phyloP scores from a whole-genome alignment of 2,797 vertebrate genomes.

The Coendou prehensilis region DNA sequence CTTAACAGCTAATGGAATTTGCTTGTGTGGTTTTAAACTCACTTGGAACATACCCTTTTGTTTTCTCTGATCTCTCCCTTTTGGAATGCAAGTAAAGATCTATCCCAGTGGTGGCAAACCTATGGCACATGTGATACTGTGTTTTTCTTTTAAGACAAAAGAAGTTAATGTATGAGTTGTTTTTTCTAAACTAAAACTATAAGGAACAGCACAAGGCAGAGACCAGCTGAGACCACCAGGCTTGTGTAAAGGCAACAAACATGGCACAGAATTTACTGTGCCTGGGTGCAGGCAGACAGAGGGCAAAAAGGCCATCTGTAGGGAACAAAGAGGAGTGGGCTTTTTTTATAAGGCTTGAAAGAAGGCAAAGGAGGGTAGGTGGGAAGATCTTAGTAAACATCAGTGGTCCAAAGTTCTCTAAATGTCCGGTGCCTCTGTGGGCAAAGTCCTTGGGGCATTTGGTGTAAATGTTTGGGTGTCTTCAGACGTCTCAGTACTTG shows the following conservation, averaged over 20 bases:
- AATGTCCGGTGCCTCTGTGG: not conserved
- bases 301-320: not conserved
- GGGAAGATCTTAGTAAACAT: not conserved
- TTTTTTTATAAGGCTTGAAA: not conserved
- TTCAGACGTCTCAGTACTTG: too few species aligned
- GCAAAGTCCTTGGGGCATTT: not conserved
- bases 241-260: not conserved
- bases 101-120: not conserved
- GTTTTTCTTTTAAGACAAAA: not conserved
- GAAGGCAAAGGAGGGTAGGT: not conserved
- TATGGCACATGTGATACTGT: not conserved
- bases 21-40: not conserved
- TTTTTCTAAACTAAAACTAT: not conserved
- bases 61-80: not conserved
- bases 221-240: not conserved
- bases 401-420: not conserved
- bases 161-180: not conserved
- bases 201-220: not conserved
- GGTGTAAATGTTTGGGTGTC: not conserved
- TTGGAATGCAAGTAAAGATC: not conserved
- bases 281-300: not conserved
- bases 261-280: not conserved
- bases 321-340: not conserved
- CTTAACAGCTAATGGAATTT: not conserved
- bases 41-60: not conserved